Conservation (phyloP, 2,888 invertebrate genomes). For the Alentia gelatinosa region DNA sequence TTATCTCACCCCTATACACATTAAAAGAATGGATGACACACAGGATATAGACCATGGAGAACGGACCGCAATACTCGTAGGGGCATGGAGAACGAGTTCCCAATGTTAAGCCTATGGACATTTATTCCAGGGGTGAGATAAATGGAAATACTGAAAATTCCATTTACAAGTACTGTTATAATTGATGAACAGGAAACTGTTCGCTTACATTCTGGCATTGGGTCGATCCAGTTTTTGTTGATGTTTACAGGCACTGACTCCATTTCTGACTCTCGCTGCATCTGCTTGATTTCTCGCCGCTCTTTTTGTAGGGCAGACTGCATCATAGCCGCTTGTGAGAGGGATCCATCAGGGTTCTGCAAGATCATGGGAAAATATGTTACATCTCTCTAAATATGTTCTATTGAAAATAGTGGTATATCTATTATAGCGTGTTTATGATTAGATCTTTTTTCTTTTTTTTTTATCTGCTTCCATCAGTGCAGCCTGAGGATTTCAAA, state of each 20-base stretch:
- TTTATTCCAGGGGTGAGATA: no score
- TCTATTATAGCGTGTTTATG: not conserved
- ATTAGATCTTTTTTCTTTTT: not conserved
- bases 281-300: constrained; percentile 91
- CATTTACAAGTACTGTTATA: no score
- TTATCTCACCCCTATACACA: no score
- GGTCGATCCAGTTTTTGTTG: constrained; percentile 98
- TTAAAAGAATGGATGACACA: no score
- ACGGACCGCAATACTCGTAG: no score
- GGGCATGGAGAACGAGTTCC: no score
- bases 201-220: constrained; percentile 87
- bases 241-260: constrained; percentile 86
- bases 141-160: no score
- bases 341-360: constrained; percentile 97
- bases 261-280: constrained; percentile 90
- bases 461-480: not conserved
- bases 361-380: not conserved
- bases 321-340: constrained; percentile 99
- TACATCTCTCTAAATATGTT: not conserved
- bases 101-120: no score
- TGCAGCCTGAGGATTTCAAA: not conserved
- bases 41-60: no score
- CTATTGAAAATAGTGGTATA: not conserved
- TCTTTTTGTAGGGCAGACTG: constrained; percentile 99
- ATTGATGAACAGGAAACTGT: no score